Percentiles rank a stretch among this genome's conserved stretches.
Conservation (phyloP, 1,140 invertebrate species). For the Eufriesea mexicana region DNA sequence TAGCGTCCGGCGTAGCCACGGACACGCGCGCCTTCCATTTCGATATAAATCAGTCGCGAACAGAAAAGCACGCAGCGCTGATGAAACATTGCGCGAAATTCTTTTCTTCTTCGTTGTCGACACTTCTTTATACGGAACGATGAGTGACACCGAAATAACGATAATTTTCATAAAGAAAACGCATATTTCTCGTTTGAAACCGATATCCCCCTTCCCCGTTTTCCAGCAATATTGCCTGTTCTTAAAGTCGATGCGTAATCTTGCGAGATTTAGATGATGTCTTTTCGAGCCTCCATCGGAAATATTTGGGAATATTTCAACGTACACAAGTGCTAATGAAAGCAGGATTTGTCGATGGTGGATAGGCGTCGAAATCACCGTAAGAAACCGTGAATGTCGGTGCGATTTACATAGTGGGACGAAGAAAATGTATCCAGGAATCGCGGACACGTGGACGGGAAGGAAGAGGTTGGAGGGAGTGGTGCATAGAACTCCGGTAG, state of each 20-base stretch:
- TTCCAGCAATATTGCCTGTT: no score
- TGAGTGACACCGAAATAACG: neutral
- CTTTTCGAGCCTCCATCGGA: no score
- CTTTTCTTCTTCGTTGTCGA: neutral
- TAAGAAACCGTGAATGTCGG: neutral
- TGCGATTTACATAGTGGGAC: conserved; percentile 7
- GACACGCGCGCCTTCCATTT: conserved; percentile 37
- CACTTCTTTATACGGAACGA: neutral
- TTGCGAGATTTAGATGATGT: no score
- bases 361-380: neutral
- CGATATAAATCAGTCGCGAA: conserved; percentile 48
- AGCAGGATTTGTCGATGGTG: neutral
- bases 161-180: neutral
- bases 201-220: neutral
- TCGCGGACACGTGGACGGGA: conserved; percentile 41
- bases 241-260: no score
- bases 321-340: no score
- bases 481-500: conserved; percentile 54
- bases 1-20: conserved; percentile 29
- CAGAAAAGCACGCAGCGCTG: conserved; percentile 30
- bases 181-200: no score
- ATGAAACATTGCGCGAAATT: conserved; percentile 2
- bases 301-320: neutral
- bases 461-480: conserved; percentile 8
- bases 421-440: conserved; percentile 43